These are phyloP conservation scores for Archocentrus centrarchus DNA, from an alignment of 2,113 vertebrate genomes.

Conservation along the genomic window DNA sequence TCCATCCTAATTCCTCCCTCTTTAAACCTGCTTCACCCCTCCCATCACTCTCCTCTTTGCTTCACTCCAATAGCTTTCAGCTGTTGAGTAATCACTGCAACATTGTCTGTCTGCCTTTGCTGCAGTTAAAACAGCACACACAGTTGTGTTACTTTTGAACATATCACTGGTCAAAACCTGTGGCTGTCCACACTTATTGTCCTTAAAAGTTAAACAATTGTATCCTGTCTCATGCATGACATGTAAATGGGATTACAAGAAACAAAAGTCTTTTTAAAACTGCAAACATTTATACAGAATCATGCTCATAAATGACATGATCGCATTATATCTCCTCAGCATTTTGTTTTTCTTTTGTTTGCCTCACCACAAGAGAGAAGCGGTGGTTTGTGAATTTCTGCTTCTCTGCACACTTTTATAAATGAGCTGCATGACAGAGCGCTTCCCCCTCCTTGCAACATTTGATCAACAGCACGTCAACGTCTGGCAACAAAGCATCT, in stretches of 20 bases:
- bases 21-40: slow-evolving; percentile 4
- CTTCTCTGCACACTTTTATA: slow-evolving; percentile 35
- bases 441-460: slow-evolving; percentile 12
- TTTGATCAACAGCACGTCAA: slow-evolving; percentile 40
- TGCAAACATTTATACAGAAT: not conserved
- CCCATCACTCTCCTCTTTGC: slow-evolving; percentile 52
- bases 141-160: slow-evolving; percentile 5
- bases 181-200: not conserved
- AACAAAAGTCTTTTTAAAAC: not conserved
- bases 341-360: slow-evolving; percentile 32
- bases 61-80: slow-evolving; percentile 75
- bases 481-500: slow-evolving; percentile 47
- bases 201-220: slow-evolving; percentile 6
- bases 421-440: slow-evolving; percentile 49
- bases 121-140: slow-evolving; percentile 43
- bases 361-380: not conserved
- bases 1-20: slow-evolving; percentile 11
- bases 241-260: slow-evolving; percentile 1
- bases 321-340: not conserved
- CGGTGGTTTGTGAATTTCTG: slow-evolving; percentile 19
- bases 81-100: slow-evolving; percentile 76
- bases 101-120: slow-evolving; percentile 56
- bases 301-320: not conserved
- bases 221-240: not conserved
- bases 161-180: not conserved